phyloP scores from a whole-genome alignment of 2,113 vertebrate species.

The Litocranius walleri region DNA sequence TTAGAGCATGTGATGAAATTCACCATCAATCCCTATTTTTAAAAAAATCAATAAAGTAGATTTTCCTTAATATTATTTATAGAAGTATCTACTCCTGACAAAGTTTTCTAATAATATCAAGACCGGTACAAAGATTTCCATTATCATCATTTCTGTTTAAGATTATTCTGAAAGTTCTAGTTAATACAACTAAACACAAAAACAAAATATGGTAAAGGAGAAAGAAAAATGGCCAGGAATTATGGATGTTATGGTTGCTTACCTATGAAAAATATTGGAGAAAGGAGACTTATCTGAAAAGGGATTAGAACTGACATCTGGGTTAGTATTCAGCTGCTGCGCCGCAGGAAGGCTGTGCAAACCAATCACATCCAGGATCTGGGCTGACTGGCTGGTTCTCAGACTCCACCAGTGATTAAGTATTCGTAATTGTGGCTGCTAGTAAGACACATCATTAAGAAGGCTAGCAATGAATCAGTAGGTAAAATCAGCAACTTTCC shows the following conservation, averaged over 20 bases:
- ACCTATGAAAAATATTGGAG: neutral
- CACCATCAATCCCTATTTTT: neutral
- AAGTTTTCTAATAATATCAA: neutral
- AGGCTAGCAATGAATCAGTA: neutral
- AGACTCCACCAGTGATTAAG: neutral
- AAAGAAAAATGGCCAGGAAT: neutral
- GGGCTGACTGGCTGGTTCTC: neutral
- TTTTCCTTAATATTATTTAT: neutral
- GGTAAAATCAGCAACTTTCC: neutral
- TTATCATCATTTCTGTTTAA: neutral
- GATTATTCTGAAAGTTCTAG: neutral
- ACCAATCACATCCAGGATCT: neutral
- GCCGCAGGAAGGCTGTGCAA: neutral
- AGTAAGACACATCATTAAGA: neutral
- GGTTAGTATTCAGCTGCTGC: neutral
- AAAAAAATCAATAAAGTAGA: neutral
- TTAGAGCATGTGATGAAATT: neutral
- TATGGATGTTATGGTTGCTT: slow-evolving; percentile 5
- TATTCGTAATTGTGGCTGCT: neutral
- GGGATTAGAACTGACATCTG: slow-evolving; percentile 6
- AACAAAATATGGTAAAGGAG: neutral
- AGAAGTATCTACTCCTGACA: neutral
- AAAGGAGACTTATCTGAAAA: slow-evolving; percentile 26
- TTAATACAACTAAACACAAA: neutral
- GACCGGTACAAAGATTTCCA: neutral